Base-by-base conservation (phyloP, 2,888 invertebrate genomes). In the Hirtodrosophila duncani region DNA sequence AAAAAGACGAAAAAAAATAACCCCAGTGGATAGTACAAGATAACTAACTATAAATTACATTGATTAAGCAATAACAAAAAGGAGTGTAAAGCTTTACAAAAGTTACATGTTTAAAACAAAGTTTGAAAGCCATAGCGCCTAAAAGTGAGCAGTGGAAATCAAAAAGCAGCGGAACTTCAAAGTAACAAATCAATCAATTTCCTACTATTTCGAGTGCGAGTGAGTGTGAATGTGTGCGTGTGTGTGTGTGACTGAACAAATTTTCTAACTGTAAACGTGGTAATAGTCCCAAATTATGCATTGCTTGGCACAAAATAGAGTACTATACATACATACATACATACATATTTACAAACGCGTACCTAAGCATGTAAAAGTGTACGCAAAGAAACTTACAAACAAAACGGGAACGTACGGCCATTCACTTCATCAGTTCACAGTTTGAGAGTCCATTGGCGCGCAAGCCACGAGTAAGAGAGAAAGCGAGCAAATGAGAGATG, bases 251-350 rank as follows among this genome's bases (percentile, higher is more conserved):
- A 45, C 42, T 34, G 29, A 17, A 36, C 29, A 59, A 49, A 38
- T 45, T 67, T n/a, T n/a, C n/a, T n/a, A n/a, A n/a, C n/a, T 36
- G 29, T 45, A 48, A 65, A 37, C 43, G 43, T 42, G 26, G 26
- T 61, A 42, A 53, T 55, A 63, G 58, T 53, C 62, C 62, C 64
- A 49, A 53, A 50, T 37, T 34, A 59, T 31, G 33, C 23, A 51
- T 45, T 49, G 43, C 27, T 42, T 65, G 57, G 60, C 43, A 41
- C 64, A 64, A 64, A 60, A 39, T 56, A 61, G 38, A 60, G n/a
- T n/a, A n/a, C n/a, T 53, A 52, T 41, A 57, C 52, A 63, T 41
- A 43, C 50, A 23, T 24, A 55, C 48, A 57, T 26, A 31, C 45
- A 44, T 45, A 49, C 33, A 31, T 34, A 33, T n/a, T 18, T 7